Conservation (phyloP, 2,113 vertebrate species). For the Tilapia sparmanii region DNA sequence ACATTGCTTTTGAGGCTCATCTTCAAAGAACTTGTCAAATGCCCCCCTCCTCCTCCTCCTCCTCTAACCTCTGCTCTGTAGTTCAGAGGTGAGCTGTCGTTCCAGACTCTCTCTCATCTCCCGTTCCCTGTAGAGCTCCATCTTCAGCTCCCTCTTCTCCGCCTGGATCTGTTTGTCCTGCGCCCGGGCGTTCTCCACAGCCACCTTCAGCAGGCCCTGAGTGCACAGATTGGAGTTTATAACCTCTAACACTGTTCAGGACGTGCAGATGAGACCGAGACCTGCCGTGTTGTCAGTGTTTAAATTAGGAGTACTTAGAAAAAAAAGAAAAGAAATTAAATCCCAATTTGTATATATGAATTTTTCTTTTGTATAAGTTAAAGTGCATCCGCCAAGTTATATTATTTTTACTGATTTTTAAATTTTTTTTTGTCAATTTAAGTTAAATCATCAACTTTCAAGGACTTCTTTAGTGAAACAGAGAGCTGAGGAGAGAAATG, state of each 20-base stretch:
- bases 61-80: constrained; percentile 84
- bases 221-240: neutral
- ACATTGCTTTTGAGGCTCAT: neutral
- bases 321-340: neutral
- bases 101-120: constrained; percentile 95
- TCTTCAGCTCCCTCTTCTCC: constrained; percentile 94
- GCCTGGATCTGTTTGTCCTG: constrained; percentile 97
- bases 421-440: neutral
- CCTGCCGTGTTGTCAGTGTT: neutral
- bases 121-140: constrained; percentile 94
- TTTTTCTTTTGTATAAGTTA: neutral
- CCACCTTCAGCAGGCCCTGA: constrained; percentile 94
- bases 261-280: neutral
- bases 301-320: neutral
- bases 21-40: neutral
- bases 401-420: rapidly evolving
- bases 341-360: neutral
- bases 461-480: neutral
- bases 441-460: too few species aligned
- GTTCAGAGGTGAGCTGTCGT: constrained; percentile 90
- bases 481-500: neutral
- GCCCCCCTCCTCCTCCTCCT: neutral
- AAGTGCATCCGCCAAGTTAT: neutral
- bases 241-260: neutral
- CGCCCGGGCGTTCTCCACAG: constrained; percentile 91